phyloP scores from a whole-genome alignment of 2,888 invertebrate genomes.

The Hirtodrosophila alboralis region DNA sequence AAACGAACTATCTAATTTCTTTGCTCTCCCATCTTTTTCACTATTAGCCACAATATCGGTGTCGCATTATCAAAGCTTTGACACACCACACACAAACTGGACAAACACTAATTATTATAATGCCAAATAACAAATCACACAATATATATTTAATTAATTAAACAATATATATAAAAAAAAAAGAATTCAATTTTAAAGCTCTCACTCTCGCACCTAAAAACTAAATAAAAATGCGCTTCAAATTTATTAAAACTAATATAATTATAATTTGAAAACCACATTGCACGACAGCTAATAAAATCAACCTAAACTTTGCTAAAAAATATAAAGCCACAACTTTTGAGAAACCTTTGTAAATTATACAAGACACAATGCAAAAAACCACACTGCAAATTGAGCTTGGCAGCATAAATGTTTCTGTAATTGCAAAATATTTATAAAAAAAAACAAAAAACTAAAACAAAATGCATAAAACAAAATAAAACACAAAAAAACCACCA shows the following conservation, averaged over 20 bases:
- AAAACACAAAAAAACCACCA: conserved; percentile 43
- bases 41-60: conserved; percentile 83
- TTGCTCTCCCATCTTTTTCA: conserved; percentile 64
- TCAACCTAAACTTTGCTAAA: conserved; percentile 12
- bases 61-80: conserved; percentile 84
- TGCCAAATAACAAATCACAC: conserved; percentile 29
- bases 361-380: conserved; percentile 45
- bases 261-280: conserved; percentile 14
- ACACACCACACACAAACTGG: conserved; percentile 83
- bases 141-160: conserved; percentile 39
- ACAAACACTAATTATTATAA: conserved; percentile 71
- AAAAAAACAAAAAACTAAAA: conserved; percentile 42
- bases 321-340: conserved; percentile 16
- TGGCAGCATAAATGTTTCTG: conserved; percentile 47
- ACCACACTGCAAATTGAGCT: conserved; percentile 69
- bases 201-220: conserved; percentile 35
- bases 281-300: conserved; percentile 42
- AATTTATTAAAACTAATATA: conserved; percentile 2
- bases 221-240: conserved; percentile 7
- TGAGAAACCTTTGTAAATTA: conserved; percentile 47
- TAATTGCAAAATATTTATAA: conserved; percentile 43
- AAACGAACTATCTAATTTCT: conserved; percentile 64
- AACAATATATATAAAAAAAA: conserved; percentile 26
- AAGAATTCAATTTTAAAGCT: conserved; percentile 19
- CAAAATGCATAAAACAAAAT: conserved; percentile 40